Percentiles rank a stretch among this genome's conserved stretches.
Conservation (phyloP, 2,113 vertebrate species). For the Myrmophylax atrothorax region DNA sequence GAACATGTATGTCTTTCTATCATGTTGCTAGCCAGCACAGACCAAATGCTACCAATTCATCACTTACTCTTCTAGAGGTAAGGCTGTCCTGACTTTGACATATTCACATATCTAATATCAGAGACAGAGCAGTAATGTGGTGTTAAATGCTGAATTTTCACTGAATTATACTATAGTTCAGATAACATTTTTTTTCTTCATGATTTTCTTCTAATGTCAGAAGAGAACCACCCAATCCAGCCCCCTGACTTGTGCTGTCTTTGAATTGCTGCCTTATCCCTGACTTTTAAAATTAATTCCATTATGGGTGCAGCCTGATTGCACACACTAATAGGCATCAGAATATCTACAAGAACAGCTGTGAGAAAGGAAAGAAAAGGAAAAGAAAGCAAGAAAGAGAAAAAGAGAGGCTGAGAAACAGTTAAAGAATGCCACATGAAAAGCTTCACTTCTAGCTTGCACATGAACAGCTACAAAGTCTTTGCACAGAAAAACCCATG, state of each 20-base stretch:
- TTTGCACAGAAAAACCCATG: neutral
- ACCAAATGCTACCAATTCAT: neutral
- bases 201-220: neutral
- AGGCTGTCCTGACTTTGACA: neutral
- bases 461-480: neutral
- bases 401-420: neutral
- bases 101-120: neutral
- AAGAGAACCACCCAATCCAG: neutral
- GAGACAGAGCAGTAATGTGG: neutral
- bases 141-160: neutral
- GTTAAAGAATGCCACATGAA: neutral
- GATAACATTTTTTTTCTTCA: neutral
- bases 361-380: neutral
- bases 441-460: neutral
- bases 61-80: neutral
- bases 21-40: neutral
- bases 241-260: neutral
- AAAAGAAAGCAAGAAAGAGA: neutral
- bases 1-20: neutral
- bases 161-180: neutral
- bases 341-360: neutral
- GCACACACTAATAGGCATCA: neutral
- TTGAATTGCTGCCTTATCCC: neutral
- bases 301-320: neutral
- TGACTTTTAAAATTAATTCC: neutral